phyloP scores from a whole-genome alignment of 2,797 vertebrate species.

The Hyperoplus lanceolatus region DNA sequence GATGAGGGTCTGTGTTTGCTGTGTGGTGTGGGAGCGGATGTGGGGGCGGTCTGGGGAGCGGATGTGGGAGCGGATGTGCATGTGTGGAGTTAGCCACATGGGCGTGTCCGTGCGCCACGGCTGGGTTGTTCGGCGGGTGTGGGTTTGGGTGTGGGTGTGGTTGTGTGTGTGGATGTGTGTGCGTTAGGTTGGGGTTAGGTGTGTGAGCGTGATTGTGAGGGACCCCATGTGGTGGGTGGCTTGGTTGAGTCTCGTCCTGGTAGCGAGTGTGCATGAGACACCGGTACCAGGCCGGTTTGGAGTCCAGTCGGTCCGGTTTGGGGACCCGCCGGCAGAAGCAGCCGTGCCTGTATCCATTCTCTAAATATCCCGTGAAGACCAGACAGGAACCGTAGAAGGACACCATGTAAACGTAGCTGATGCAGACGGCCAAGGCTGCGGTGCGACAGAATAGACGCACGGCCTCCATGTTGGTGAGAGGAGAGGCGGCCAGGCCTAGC shows the following conservation, averaged over 20 bases:
- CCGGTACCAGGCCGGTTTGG: conserved; percentile 96
- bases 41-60: background rate
- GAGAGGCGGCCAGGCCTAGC: conserved; percentile 97
- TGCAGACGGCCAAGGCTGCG: conserved; percentile 93
- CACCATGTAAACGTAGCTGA: conserved; percentile 98
- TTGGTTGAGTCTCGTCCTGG: conserved; percentile 87
- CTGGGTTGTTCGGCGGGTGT: conserved; percentile 29
- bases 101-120: conserved; percentile 24
- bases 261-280: conserved; percentile 97
- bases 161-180: conserved; percentile 46
- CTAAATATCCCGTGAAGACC: conserved; percentile 98
- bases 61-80: conserved; percentile 17
- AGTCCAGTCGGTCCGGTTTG: conserved; percentile 89
- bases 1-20: conserved; percentile 87
- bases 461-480: conserved; percentile 99
- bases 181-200: conserved; percentile 48
- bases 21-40: conserved; percentile 62
- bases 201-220: conserved; percentile 26
- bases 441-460: conserved; percentile 98
- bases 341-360: conserved; percentile 98
- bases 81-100: conserved; percentile 60
- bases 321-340: conserved; percentile 96
- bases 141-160: conserved; percentile 41
- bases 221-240: conserved; percentile 48
- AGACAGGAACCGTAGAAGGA: conserved; percentile 98